Base-by-base conservation (phyloP, 2,113 vertebrate species). In the Paramormyrops kingsleyae region DNA sequence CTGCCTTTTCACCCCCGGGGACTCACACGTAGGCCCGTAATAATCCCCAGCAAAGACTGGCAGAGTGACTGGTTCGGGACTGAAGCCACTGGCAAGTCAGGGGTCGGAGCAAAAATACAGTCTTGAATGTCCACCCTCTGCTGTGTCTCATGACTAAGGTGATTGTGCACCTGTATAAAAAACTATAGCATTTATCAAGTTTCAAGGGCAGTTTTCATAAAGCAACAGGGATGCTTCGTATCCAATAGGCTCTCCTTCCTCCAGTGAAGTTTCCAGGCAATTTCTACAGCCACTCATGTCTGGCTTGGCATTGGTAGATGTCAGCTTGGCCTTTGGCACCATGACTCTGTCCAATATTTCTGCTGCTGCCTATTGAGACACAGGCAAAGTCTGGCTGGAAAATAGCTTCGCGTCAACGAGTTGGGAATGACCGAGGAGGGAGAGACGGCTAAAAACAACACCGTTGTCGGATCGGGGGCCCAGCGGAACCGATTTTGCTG, bases 381-480 rank as follows among this genome's bases (percentile, higher is more conserved):
- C 93, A 93, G 94, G 92, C 93, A 91, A 94, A 92, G 94, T 92
- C 93, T 94, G 94, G 95, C 94, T 95, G 90, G 13, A 93, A 94
- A 96, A 95, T 94, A 95, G 96, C 95, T 95, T 96, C 94, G 94
- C 94, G 95, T 96, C 95, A 95, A 95, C 94, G 94, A 94, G 94
- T 95, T 95, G 95, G 93, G 94, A 94, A 94, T 93, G 93, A 92
- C 94, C 92, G 93, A 92, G 94, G 94, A 94, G 95, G 95, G 96
- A 94, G 94, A 95, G 95, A 95, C 95, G 93, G 93, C 94, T 35
- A 86, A 91, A 95, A 95, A 95, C 94, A 93, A 95, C 94, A 94
- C 94, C 93, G 95, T 94, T 95, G 94, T 96, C 94, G 95, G 95
- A 96, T 96, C 93, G 95, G 92, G 94, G 93, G 91, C 94, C 92